Percentiles rank a stretch among this genome's conserved stretches.
These are phyloP conservation scores for Lontra canadensis DNA, from an alignment of 2,113 vertebrate species.

Conservation along the genomic window DNA sequence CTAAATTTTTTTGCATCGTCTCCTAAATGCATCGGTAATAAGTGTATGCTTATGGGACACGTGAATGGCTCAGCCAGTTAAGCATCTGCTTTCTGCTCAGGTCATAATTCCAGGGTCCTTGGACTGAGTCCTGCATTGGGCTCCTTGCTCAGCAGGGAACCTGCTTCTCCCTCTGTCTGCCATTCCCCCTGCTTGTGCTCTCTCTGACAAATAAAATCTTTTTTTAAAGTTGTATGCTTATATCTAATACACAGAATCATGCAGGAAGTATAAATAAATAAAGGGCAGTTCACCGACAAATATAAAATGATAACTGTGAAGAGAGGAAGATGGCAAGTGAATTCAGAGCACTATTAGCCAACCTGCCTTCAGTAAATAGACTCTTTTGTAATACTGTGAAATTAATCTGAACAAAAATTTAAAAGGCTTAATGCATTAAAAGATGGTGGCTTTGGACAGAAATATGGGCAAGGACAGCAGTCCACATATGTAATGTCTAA, in stretches of 20 bases:
- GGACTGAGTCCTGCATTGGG: no score
- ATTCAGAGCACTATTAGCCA: background rate
- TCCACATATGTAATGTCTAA: background rate
- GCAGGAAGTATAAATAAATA: slow-evolving; percentile 17
- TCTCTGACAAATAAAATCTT: no score
- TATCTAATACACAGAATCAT: background rate
- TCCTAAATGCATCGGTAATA: background rate
- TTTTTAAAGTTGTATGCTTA: background rate
- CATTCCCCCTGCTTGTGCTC: no score
- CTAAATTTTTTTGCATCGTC: background rate
- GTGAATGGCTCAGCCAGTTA: no score
- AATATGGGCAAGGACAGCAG: background rate
- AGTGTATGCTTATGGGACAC: background rate
- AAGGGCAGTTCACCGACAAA: background rate
- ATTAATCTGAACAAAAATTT: background rate
- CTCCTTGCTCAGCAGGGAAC: no score
- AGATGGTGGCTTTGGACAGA: background rate
- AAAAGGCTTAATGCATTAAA: background rate
- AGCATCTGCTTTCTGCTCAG: no score
- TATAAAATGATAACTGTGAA: background rate
- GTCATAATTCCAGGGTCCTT: no score
- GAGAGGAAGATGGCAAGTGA: background rate
- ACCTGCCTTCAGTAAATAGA: background rate
- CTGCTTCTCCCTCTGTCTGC: no score
- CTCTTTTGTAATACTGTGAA: background rate